phyloP scores from a whole-genome alignment of 2,888 invertebrate genomes.

The Invenusta paracnida region DNA sequence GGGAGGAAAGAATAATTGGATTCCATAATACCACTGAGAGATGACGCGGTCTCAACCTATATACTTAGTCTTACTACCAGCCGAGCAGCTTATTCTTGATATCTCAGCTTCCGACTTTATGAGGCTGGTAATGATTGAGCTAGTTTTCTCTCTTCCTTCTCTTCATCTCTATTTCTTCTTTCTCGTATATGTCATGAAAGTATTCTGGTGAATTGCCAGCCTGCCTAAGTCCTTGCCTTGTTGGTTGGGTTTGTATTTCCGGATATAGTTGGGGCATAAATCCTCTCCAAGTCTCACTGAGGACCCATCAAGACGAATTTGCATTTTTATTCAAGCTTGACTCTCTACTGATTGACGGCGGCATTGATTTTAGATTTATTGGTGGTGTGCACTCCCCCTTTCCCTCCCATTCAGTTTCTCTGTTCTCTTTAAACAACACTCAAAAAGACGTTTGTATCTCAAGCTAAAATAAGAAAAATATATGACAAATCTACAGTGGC shows the following conservation, averaged over 20 bases:
- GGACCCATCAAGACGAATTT: conserved; percentile 11
- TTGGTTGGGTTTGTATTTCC: background rate
- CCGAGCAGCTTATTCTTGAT: background rate
- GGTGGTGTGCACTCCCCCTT: too few relatives aligned
- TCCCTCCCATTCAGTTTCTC: too few relatives aligned
- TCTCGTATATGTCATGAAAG: too few relatives aligned
- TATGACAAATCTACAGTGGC: background rate
- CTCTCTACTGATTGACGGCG: conserved; percentile 22
- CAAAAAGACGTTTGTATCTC: background rate
- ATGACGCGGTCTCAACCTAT: background rate
- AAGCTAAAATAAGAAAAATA: background rate
- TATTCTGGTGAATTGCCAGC: too few relatives aligned
- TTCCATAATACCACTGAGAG: background rate
- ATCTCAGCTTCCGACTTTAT: background rate
- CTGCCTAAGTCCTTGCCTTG: too few relatives aligned
- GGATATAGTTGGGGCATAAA: conserved; percentile 8
- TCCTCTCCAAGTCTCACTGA: background rate
- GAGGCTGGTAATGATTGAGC: background rate
- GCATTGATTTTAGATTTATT: conserved; percentile 29
- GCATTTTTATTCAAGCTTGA: conserved; percentile 26
- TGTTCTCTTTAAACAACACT: too few relatives aligned
- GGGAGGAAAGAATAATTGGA: conserved; percentile 4
- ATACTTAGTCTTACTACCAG: background rate
- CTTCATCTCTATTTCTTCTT: too few relatives aligned
- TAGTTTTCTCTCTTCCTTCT: too few relatives aligned